phyloP scores from a whole-genome alignment of 2,113 vertebrate species.

The Pterocles orientalis region DNA sequence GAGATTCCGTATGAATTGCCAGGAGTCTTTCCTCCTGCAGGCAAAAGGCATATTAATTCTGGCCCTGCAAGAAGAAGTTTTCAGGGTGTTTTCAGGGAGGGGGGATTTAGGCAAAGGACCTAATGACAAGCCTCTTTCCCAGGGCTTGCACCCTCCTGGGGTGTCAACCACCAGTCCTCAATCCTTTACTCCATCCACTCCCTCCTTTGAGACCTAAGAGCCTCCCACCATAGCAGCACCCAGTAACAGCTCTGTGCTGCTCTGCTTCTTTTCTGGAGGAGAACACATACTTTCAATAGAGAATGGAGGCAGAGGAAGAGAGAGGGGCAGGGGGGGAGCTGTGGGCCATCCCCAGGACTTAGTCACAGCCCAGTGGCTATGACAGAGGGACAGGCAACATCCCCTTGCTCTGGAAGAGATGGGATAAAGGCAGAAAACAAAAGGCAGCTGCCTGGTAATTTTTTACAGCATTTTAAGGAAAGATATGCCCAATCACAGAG shows the following conservation, averaged over 20 bases:
- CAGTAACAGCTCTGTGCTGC: background rate
- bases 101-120: background rate
- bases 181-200: background rate
- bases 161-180: background rate
- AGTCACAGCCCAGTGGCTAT: accelerated
- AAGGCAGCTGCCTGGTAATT: background rate
- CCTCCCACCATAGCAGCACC: background rate
- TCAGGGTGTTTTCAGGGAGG: background rate
- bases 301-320: background rate
- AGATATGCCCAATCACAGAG: background rate
- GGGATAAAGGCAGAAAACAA: background rate
- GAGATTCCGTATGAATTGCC: background rate
- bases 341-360: background rate
- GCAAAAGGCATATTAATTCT: background rate
- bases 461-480: background rate
- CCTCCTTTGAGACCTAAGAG: accelerated
- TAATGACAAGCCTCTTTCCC: background rate
- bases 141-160: background rate
- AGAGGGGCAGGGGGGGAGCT: background rate
- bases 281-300: background rate
- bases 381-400: background rate
- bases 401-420: background rate
- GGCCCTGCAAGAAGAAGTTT: background rate
- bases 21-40: background rate
- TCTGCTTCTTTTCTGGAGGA: background rate